Percentiles rank a stretch among this genome's conserved stretches.
Evolutionary conservation across 2,797 vertebrate genomes (phyloP).

Genomic region (Cichlasoma orientale): DNA sequence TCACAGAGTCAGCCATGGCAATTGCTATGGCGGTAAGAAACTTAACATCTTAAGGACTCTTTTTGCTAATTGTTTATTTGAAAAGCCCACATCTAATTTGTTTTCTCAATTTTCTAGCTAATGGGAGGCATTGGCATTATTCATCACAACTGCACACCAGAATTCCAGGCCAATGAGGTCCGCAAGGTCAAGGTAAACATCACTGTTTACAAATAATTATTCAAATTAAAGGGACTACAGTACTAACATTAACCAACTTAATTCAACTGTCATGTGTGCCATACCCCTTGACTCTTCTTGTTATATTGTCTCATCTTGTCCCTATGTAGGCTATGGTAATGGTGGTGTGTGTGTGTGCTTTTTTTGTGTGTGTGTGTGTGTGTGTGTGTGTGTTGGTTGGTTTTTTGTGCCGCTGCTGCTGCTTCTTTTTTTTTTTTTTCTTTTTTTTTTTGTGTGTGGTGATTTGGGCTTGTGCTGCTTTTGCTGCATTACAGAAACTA

Average conservation of each 20-base stretch:
- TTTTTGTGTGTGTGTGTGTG: not conserved
- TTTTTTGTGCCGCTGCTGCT: not conserved
- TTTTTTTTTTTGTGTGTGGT: not conserved
- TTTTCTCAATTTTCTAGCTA: constrained; percentile 71
- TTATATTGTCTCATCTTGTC: constrained; percentile 19
- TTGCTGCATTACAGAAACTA: not conserved
- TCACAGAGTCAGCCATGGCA: constrained; percentile 95
- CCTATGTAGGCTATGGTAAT: constrained; percentile 49
- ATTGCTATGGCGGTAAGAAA: constrained; percentile 92
- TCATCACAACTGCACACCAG: constrained; percentile 96
- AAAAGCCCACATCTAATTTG: not conserved
- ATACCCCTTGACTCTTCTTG: not conserved
- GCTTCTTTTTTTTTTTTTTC: not conserved
- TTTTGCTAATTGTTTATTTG: not conserved
- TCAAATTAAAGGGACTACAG: not conserved
- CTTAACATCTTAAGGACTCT: not conserved
- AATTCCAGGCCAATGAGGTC: constrained; percentile 94
- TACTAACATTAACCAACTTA: not conserved
- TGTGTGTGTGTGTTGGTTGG: not conserved
- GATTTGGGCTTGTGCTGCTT: not conserved
- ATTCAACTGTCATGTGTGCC: not conserved
- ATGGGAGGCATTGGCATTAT: constrained; percentile 97
- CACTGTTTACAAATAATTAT: not conserved
- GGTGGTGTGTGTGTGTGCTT: not conserved
- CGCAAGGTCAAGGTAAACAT: constrained; percentile 90